Evolutionary conservation across 2,113 vertebrate genomes (phyloP), one percentile per base, ranked within the genome.

Genomic region (Cariama cristata): DNA sequence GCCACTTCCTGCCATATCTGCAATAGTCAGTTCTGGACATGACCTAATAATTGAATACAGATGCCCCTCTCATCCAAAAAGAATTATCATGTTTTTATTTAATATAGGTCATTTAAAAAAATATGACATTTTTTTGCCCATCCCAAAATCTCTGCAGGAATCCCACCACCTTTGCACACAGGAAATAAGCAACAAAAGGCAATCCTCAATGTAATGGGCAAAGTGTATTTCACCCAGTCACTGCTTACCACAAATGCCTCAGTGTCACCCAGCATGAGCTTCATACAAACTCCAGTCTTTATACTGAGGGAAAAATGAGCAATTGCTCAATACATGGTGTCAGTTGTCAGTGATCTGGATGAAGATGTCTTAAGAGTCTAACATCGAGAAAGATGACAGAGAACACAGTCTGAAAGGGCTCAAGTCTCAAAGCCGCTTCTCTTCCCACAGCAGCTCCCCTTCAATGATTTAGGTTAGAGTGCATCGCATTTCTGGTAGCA

Each of bases 21-120:
- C 42, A 47, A 15, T 9, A 18, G 64, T 40, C 40, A 33, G 13
- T 55, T 42, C 28, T 71, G 45, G 35, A 66, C 19, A 23, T 42
- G 30, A 84, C 18, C 13, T 19, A 26, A 16, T 40, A 8, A 33
- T 4, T 49, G 50, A 60, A 45, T 35, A 53, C 11, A 50, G 23
- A 23, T 24, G 42, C 33, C 12, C 2, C 1, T 7, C n/a, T 21
- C 47, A 40, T 50, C 33, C 42, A n/a, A 32, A 63, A 45, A 49
- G 11, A 75, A 52, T 47, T 30, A 18, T 4, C n/a, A 11, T 7
- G 8, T 7, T 40, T 85, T 45, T 66, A 53, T 64, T 86, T 66
- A 50, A 86, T 27, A 86, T 2, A 55, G 12, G 23, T 44, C 0
- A 5, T 62, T 79, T 4, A 1, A 2, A 7, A 40, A 69, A 38